A percentile compares a stretch with the other conserved stretches of the same genome.
Conservation (phyloP, 2,113 vertebrate genomes). For the Poeciliopsis prolifica region DNA sequence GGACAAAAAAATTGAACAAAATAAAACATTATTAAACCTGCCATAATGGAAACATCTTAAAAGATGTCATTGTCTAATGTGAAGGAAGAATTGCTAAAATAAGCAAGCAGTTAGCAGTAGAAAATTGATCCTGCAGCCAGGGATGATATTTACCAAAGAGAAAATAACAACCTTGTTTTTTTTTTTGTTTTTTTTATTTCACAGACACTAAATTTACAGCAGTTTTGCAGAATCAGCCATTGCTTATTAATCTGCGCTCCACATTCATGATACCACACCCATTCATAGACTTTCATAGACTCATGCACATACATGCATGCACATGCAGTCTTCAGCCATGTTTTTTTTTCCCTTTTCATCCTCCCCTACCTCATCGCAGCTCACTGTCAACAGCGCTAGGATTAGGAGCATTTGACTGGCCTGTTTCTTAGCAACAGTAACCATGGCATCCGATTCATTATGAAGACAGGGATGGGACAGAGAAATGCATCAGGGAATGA, state of each 20-base stretch:
- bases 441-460: conserved; percentile 78
- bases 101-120: conserved; percentile 7
- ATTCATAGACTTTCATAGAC: conserved; percentile 9
- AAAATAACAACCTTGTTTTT: conserved; percentile 13
- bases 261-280: conserved; percentile 34
- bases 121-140: conserved; percentile 14
- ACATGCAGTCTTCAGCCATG: conserved; percentile 3
- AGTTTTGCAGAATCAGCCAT: conserved; percentile 37
- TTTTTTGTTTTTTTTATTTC: conserved; percentile 27
- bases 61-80: background rate
- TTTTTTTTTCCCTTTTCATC: conserved; percentile 52
- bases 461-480: conserved; percentile 80
- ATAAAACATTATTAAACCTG: conserved; percentile 1
- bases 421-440: conserved; percentile 82
- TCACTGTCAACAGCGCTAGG: conserved; percentile 81
- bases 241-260: conserved; percentile 26
- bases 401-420: conserved; percentile 84
- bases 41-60: background rate
- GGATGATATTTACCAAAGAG: conserved; percentile 38
- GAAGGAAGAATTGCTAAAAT: conserved; percentile 7
- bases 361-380: conserved; percentile 75
- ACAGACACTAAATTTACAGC: conserved; percentile 47
- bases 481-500: conserved; percentile 74
- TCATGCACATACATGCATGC: conserved; percentile 22
- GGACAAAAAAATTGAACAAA: too few species aligned